Base-by-base conservation (phyloP, 2,113 vertebrate species). In the Poicephalus gulielmi region DNA sequence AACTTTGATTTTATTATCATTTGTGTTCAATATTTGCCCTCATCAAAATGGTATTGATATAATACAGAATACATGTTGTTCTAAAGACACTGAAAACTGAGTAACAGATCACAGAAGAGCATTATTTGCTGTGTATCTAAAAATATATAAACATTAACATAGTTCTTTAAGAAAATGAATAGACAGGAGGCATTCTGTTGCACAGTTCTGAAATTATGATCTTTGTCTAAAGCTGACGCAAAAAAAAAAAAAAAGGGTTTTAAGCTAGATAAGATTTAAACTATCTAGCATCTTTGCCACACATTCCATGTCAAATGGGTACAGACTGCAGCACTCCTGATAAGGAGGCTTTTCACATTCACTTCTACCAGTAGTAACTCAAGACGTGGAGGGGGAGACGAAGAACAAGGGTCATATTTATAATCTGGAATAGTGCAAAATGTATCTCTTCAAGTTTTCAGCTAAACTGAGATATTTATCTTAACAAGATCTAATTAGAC, bases 401-500 rank as follows among this genome's bases (percentile, higher is more conserved):
- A 86, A 89, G 91, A 96, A 89, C 84, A 79, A 89, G 83, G 77
- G 94, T 94, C 86, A 80, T 91, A 94, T 92, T 93, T 92, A 89
- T 96, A 92, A 96, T 91, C 88, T 80, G 70, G 86, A 95, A 94
- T 20, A 35, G 74, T 92, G 67, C 47, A 96, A 96, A 94, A 94
- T 23, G 17, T 89, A 91, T 96, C 82, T 93, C 90, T 92, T 88
- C 53, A 66, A 88, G 87, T 94, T 96, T 96, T 94, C 88, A 89
- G 86, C 66, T 80, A 84, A 97, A 95, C 91, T 50, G 86, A 96
- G 95, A 95, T 96, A 95, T 96, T 97, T 97, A 95, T 96, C 83
- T 94, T 96, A 94, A 94, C 86, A 86, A 94, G 95, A 96, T 93
- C 94, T 96, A 96, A 96, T 95, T 95, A 96, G 83, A 89, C 91